Base-by-base conservation (phyloP, 2,113 vertebrate species). In the Tautogolabrus adspersus region DNA sequence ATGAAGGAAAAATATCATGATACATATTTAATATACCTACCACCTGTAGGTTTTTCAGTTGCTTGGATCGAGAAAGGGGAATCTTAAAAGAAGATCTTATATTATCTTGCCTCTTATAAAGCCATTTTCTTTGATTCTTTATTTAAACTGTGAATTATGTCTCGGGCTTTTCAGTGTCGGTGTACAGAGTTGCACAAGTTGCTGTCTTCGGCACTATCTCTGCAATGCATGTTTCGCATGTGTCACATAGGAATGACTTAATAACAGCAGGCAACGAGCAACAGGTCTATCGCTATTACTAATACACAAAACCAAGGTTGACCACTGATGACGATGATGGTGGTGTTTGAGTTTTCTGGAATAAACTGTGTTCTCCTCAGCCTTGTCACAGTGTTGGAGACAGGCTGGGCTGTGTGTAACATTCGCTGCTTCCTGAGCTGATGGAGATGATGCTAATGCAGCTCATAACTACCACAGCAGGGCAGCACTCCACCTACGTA, bases 151-250 rank as follows among this genome's bases (percentile, higher is more conserved):
- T 87, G 57, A 86, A 77, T 55, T 42, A 40, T 68, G 30, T 46
- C 73, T 66, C 0, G 23, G 4, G 46, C 75, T 82, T 80, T 63
- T 44, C 60, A 23, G 66, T 61, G 57, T 75, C 62, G 2, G 0
- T 79, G 84, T 84, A 54, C 61, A 86, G 72, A 73, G 67, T 63
- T 22, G 34, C 78, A 69, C 69, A 65, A 23, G 64, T 83, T 66
- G 52, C 85, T 54, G 58, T 23, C 71, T 58, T 26, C 5, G 2
- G 51, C 77, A 37, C 78, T 46, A 44, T 73, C 51, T 66, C 73
- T 76, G 83, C 78, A 76, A 73, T 85, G 91, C 92, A 92, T 76
- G 88, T 66, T 70, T 81, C 26, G 89, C 92, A 93, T 93, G 92
- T 61, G 77, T 85, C 79, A 67, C 79, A 81, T 66, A 79, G 69